Evolutionary conservation across 1,140 invertebrate genomes (phyloP), one percentile per base, ranked within the genome.

Genomic region (Brachionus koreanus): DNA sequence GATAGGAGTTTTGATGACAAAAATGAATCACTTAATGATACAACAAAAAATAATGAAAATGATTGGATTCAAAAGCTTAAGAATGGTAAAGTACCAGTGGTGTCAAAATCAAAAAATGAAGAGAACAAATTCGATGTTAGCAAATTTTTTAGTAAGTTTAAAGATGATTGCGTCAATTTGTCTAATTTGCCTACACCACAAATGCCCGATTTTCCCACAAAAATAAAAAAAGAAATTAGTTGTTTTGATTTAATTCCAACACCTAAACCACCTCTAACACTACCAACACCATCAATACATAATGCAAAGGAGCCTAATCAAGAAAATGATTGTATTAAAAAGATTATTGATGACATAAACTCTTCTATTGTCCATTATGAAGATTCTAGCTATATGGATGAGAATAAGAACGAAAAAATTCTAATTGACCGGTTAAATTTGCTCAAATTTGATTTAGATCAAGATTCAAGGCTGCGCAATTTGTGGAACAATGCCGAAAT

Each of bases 361-460:
- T 69, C 65, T 2, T 69, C 65, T 3, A 16, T 69, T 63, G 29
- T 5, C 16, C 19, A 39, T 57, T 57, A 19, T 19, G 19, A 57
- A 0, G 37, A 69, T 7, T 10, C 1, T 3, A 37, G 16, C 3
- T 19, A 39, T 16, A 33, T 69, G 6, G 69, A 74, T 10, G 69
- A 74, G 42, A 74, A 43, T n/a, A 74, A 42, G 13, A 74, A 74
- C 29, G 69, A 74, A 29, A 74, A 74, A 46, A 74, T 74, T 9
- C 23, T 74, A 46, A 74, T 74, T 9, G 69, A 74, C 43, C 16
- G 69, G 1, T 23, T 74, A 23, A 74, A 74, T 74, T 46, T 74
- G 39, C 43, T 74, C 12, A 74, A 74, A 12, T 74, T 29, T 25
- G 69, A 74, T 19, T 46, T 74, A 10, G 69, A 74, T 23, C 33